A percentile compares a stretch with the other conserved stretches of the same genome.
Conservation (phyloP, 2,888 invertebrate species). For the Volucella inanis region DNA sequence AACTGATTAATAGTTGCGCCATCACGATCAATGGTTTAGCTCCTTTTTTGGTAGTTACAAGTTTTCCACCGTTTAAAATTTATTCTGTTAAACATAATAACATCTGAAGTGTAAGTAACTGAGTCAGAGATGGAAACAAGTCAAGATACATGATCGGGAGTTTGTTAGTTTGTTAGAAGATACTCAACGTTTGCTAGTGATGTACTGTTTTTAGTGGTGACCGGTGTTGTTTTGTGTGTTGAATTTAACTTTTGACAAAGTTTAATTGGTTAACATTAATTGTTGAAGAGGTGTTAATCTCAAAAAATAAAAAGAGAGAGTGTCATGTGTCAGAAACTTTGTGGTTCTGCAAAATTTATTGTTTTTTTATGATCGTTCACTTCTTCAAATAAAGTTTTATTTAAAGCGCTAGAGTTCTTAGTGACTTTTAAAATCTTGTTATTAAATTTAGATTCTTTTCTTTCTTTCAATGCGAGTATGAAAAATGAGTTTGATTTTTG, state of each 20-base stretch:
- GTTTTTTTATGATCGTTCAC: constrained; percentile 9
- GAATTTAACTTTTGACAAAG: constrained; percentile 62
- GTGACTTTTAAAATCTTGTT: neutral
- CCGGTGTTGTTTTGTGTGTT: constrained; percentile 8
- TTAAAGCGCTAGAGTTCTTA: constrained; percentile 13
- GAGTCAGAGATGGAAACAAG: constrained; percentile 30
- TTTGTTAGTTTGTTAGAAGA: constrained; percentile 22
- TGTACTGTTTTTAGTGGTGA: constrained; percentile 59
- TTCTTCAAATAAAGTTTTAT: constrained; percentile 28
- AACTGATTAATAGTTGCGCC: constrained; percentile 33
- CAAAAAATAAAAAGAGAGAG: neutral
- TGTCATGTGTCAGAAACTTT: neutral
- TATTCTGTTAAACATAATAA: constrained; percentile 27
- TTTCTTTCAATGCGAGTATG: neutral
- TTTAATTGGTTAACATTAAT: neutral
- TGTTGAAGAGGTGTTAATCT: neutral
- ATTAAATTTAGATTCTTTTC: constrained; percentile 6
- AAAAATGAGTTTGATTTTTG: too few species aligned
- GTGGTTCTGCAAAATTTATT: neutral
- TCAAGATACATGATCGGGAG: neutral
- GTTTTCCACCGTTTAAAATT: constrained; percentile 40
- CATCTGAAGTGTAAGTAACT: constrained; percentile 19
- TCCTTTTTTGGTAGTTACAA: constrained; percentile 69
- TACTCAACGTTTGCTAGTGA: constrained; percentile 48
- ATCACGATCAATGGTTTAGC: constrained; percentile 45